Evolutionary conservation across 2,113 vertebrate species (phyloP), one percentile per base, ranked within the genome.

Genomic region (Cryptotis parvus): DNA sequence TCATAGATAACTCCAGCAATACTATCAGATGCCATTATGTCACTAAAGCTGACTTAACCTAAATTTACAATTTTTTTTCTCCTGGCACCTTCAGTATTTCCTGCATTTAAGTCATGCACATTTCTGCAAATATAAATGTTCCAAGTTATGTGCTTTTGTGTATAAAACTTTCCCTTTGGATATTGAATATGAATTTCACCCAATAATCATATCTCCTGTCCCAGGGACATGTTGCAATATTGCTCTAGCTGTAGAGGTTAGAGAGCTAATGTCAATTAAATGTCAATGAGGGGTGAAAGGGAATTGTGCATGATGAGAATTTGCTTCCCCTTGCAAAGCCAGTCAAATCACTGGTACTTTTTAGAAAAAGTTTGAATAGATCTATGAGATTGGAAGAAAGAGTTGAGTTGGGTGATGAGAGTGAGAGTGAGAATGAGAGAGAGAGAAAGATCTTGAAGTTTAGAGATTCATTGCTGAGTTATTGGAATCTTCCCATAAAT

Each of bases 401-500:
- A 35, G 68, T 33, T 12, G 16, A 75, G 58, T 29, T 39, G 79
- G 41, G 61, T 45, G 43, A 94, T 15, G 69, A 55, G 65, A 89
- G 84, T 87, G 43, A 39, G 4, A 49, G 49, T 88, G 84, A 41
- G 4, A 49, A 37, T 90, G 87, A 58, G 52, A 58, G 55, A 58
- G 55, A 91, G 94, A 82, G 90, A n/a, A n/a, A n/a, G n/a, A n/a
- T n/a, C n/a, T 82, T 83, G 78, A 78, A 73, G 37, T 75, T 85
- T 87, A 88, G 87, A 95, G 90, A 87, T 90, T 74, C 41, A 89
- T 22, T 63, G 77, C 61, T 89, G 73, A 89, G 76, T 89, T 74
- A 84, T 91, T 65, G 20, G 49, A 89, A 79, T 79, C 33, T 18
- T 85, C 74, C 45, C 75, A 65, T 94, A 80, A 85, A 91, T 88